Evolutionary conservation across 2,113 vertebrate species (phyloP), one percentile per base, ranked within the genome.

Genomic region (Cebus imitator): DNA sequence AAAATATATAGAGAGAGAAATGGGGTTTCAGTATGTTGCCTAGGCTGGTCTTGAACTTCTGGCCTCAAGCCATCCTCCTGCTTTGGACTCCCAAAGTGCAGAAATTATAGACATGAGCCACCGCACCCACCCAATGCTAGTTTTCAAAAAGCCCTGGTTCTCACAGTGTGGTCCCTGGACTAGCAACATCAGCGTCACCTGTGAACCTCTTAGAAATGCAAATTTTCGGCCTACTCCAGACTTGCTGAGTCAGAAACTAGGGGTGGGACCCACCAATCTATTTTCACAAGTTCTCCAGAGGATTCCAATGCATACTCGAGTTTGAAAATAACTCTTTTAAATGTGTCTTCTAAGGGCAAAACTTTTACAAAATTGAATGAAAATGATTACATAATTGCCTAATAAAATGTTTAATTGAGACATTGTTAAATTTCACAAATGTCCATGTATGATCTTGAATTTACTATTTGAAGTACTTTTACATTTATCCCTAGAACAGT

Each of bases 281-380:
- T 86, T 75, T 92, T 85, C 72, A 91, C 11, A 66, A 84, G 64
- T 20, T 37, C 27, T 94, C 12, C 30, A 79, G 48, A 87, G 76
- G 48, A 87, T 79, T 95, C 37, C 6, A 87, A 1, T 72, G 32
- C 43, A 73, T 37, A 48, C 79, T 87, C 32, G 52, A 83, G 16
- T 90, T 87, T 83, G 37, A 87, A 68, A 90, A 73, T 30, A 81
- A 91, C 48, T 55, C 68, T 95, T 91, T 88, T 58, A 93, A 76
- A 61, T 90, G 13, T 25, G 52, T 82, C 75, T 95, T 90, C 61
- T 93, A 84, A 93, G n/a, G 73, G 83, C 25, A 93, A 68, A 64
- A 64, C 64, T 91, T 83, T 37, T 90, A 90, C 48, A 97, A 87
- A 92, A 93, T 45, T 90, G 80, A 91, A 90, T 55, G 27, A 82